Conservation (phyloP, 2,113 vertebrate genomes). For the Eudyptes chrysolophus region DNA sequence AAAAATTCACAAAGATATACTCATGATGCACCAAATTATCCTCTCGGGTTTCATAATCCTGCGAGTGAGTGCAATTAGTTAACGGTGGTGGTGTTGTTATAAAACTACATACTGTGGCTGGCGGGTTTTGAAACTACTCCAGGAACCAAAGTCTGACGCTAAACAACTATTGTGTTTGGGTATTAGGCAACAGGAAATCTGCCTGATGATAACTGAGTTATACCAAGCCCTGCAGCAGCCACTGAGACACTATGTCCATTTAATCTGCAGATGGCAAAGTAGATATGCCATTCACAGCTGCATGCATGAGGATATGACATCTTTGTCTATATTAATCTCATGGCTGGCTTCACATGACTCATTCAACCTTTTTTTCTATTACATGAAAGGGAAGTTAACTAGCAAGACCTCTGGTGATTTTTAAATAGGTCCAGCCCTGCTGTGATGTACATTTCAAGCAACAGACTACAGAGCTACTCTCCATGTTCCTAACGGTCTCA, state of each 20-base stretch:
- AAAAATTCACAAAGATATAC: constrained; percentile 40
- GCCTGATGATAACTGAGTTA: constrained; percentile 61
- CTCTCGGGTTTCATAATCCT: constrained; percentile 31
- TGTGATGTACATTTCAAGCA: not conserved
- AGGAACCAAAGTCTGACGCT: constrained; percentile 38
- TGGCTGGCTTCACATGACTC: constrained; percentile 73
- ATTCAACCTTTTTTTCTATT: constrained; percentile 61
- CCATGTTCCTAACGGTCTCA: not conserved
- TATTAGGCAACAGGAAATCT: constrained; percentile 72
- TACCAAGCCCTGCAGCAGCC: constrained; percentile 52
- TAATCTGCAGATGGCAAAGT: constrained; percentile 69
- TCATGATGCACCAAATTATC: constrained; percentile 17
- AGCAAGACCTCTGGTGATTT: constrained; percentile 41
- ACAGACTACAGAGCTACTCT: not conserved
- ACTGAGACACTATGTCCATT: constrained; percentile 68
- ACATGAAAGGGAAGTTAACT: constrained; percentile 64
- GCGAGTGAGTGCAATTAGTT: constrained; percentile 19
- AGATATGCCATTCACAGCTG: constrained; percentile 72
- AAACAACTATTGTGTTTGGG: constrained; percentile 61
- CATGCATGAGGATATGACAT: constrained; percentile 68
- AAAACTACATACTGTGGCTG: constrained; percentile 39
- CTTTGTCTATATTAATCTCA: constrained; percentile 74
- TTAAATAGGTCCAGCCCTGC: constrained; percentile 46
- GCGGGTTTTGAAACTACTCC: constrained; percentile 43
- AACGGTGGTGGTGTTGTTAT: not conserved